Evolutionary conservation across 2,113 vertebrate species (phyloP).

Genomic region (Geothlypis trichas): DNA sequence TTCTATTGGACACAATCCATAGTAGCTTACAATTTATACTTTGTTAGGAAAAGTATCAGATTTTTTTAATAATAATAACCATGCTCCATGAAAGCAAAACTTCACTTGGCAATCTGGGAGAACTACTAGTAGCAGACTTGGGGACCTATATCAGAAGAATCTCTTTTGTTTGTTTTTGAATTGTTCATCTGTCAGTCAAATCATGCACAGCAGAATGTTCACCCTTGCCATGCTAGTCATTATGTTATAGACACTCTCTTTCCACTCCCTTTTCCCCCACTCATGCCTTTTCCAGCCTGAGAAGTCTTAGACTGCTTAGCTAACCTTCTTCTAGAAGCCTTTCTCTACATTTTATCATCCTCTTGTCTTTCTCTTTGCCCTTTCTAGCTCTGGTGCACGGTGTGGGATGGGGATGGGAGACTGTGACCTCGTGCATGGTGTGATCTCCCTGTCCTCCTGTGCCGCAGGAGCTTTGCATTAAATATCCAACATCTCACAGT

Average conservation of each 20-base stretch:
- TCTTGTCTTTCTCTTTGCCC: not conserved
- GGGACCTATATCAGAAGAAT: not conserved
- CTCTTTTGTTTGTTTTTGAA: not conserved
- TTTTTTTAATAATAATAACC: not conserved
- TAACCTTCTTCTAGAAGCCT: not conserved
- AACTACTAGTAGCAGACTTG: not conserved
- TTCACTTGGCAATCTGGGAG: not conserved
- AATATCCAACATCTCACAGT: not conserved
- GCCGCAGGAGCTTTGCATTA: not conserved
- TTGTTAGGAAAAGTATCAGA: not conserved
- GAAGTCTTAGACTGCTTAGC: not conserved
- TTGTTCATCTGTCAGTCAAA: not conserved
- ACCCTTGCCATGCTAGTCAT: not conserved
- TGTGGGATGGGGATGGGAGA: not conserved
- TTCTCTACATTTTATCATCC: not conserved
- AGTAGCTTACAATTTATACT: not conserved
- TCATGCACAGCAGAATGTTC: not conserved
- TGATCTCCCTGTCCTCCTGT: not conserved
- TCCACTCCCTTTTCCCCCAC: not conserved
- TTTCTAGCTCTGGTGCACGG: not conserved
- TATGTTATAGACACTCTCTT: not conserved
- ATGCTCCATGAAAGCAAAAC: not conserved
- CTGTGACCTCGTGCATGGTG: fast-evolving
- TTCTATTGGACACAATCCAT: not conserved
- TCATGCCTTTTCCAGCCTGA: not conserved